Percentiles rank a stretch among this genome's conserved stretches.
Evolutionary conservation across 2,113 vertebrate genomes (phyloP).

Genomic region (Indicator indicator): DNA sequence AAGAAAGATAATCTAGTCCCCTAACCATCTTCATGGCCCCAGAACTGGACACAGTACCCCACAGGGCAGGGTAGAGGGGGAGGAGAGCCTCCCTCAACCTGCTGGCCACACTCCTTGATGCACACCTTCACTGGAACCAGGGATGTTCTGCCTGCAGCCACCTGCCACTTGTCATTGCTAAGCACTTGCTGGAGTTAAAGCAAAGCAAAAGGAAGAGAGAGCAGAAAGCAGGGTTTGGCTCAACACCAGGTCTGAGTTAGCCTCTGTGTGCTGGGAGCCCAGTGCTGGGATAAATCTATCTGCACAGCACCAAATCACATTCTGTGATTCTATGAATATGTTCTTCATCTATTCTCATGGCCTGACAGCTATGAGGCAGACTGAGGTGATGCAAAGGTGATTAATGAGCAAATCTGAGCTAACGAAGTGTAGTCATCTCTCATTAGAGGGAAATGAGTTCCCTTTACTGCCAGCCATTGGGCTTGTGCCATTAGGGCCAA

Average conservation of each 20-base stretch:
- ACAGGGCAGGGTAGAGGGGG: too few species aligned
- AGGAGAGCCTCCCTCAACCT: too few species aligned
- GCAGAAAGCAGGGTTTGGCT: constrained; percentile 6
- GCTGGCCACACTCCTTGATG: too few species aligned
- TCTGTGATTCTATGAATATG: background rate
- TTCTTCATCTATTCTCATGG: constrained; percentile 59
- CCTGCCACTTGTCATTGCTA: background rate
- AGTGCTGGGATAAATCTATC: constrained; percentile 48
- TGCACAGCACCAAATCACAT: background rate
- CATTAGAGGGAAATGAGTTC: background rate
- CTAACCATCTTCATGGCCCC: too few species aligned
- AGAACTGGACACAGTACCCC: too few species aligned
- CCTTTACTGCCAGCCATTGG: background rate
- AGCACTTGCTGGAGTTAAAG: background rate
- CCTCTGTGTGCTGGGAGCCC: constrained; percentile 56
- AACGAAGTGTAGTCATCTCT: constrained; percentile 13
- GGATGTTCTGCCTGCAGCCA: background rate
- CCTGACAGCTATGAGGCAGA: constrained; percentile 46
- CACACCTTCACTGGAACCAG: background rate
- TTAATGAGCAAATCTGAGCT: constrained; percentile 47
- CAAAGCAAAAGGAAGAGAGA: background rate
- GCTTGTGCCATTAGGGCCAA: background rate
- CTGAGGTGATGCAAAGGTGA: constrained; percentile 39
- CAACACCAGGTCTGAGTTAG: constrained; percentile 52
- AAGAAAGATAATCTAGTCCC: too few species aligned